These are phyloP conservation scores for Manacus vitellinus DNA, from an alignment of 2,113 vertebrate genomes.

Conservation along the genomic window DNA sequence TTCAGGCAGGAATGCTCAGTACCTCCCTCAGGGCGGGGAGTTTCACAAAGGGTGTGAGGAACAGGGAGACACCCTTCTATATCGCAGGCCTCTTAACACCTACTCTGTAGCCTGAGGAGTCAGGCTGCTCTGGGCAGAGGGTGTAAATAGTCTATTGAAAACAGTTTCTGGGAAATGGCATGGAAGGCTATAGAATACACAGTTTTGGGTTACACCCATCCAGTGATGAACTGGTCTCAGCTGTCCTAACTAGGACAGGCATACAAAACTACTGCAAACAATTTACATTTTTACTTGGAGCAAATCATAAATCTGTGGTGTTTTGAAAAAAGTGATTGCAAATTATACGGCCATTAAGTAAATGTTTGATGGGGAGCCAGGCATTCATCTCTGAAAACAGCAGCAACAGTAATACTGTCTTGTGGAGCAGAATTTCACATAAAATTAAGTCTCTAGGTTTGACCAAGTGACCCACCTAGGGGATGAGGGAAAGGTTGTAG, in stretches of 20 bases:
- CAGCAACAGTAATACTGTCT: neutral
- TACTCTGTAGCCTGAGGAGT: too few relatives aligned
- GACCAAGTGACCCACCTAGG: neutral
- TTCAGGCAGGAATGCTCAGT: too few relatives aligned
- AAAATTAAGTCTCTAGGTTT: neutral
- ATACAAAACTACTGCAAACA: neutral
- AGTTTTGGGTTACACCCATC: too few relatives aligned
- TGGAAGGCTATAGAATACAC: too few relatives aligned
- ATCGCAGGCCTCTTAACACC: too few relatives aligned
- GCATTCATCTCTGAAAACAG: neutral
- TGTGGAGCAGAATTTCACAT: neutral
- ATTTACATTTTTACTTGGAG: neutral
- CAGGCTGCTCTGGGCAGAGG: too few relatives aligned
- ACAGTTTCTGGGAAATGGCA: too few relatives aligned
- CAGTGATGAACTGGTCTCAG: too few relatives aligned
- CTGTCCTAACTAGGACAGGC: neutral
- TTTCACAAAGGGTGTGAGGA: too few relatives aligned
- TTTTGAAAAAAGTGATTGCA: neutral
- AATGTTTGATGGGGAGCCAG: neutral
- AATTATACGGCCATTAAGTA: neutral
- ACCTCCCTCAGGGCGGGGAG: too few relatives aligned
- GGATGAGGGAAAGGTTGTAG: neutral
- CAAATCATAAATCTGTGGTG: neutral
- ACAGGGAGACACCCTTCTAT: too few relatives aligned
- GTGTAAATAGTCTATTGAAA: too few relatives aligned